A percentile compares a stretch with the other conserved stretches of the same genome.
These are phyloP conservation scores for Balanococcus diminutus DNA, from an alignment of 2,888 invertebrate species.

Conservation along the genomic window DNA sequence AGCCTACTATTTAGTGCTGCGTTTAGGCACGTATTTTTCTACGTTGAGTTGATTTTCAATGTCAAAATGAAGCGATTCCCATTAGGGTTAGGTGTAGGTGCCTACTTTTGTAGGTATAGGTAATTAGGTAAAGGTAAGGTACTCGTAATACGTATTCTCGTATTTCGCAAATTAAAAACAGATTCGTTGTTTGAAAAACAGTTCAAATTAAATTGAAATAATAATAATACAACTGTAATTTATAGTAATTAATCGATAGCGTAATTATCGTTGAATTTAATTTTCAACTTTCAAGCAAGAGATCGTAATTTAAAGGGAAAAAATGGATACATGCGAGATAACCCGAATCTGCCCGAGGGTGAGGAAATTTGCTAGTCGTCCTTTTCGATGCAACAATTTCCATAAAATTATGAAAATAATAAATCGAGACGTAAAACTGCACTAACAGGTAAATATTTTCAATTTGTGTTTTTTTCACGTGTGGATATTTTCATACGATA, in stretches of 20 bases:
- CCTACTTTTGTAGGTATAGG: background rate
- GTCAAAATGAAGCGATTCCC: background rate
- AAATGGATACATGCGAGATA: background rate
- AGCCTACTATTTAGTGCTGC: background rate
- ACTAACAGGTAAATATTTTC: too few relatives aligned
- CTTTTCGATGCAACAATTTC: background rate
- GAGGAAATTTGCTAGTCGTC: background rate
- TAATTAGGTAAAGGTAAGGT: too few relatives aligned
- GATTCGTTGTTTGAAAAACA: background rate
- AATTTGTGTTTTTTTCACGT: too few relatives aligned
- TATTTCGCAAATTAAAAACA: background rate
- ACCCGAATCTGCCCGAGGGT: background rate
- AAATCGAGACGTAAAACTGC: background rate
- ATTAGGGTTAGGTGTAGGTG: too few relatives aligned
- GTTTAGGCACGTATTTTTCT: too few relatives aligned
- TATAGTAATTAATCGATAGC: background rate
- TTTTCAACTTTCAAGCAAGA: background rate
- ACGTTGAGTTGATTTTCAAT: background rate
- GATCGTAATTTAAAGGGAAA: background rate
- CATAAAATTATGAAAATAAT: background rate
- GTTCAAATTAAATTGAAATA: background rate
- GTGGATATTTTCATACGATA: too few relatives aligned
- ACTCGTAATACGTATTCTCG: too few relatives aligned
- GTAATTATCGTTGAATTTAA: background rate
- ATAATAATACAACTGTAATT: background rate